Evolutionary conservation across 2,888 invertebrate genomes (phyloP), one percentile per base, ranked within the genome.

Genomic region (Torymus auratus): DNA sequence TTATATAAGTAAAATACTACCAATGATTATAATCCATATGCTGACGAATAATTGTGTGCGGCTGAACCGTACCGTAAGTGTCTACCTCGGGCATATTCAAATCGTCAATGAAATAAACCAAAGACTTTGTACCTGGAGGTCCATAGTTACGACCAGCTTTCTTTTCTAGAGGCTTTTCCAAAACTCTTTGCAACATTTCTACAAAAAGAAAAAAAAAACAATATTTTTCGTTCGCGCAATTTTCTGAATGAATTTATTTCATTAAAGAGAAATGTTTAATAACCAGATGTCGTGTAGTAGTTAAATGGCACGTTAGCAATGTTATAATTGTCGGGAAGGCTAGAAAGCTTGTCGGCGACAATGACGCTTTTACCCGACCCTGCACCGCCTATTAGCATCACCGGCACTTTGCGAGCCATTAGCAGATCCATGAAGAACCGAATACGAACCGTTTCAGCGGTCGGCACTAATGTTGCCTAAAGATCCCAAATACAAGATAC

Each of bases 11-110:
- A 55, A 55, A 11, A 4, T 11, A 13, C 85, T 92, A 94, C 98
- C 98, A 99, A 91, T 98, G 98, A 84, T 93, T 94, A 89, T 98
- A 98, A 91, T 98, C 97, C 93, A 98, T 94, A 89, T 96, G 97
- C 89, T 99, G 97, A 23, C 98, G 92, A 82, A 98, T 95, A 1
- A 98, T 92, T 0, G 98, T 98, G 88, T 98, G 98, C 0, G 98
- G 97, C 89, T 98, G 98, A 14, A 98, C 98, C 0, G 98, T 98
- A 78, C 96, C 97, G 90, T 98, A 98, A 77, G 94, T 94, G 90
- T 98, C 98, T 2, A 98, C 98, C 92, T 97, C 97, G 0, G 98
- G 98, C 98, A 98, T 98, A 90, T 98, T 98, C 94, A 98, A 94
- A 87, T 98, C 98, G 88, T 98, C 98, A 78, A 98, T 94, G 90